These are phyloP conservation scores for Indri indri DNA, from an alignment of 2,113 vertebrate genomes.

Conservation along the genomic window DNA sequence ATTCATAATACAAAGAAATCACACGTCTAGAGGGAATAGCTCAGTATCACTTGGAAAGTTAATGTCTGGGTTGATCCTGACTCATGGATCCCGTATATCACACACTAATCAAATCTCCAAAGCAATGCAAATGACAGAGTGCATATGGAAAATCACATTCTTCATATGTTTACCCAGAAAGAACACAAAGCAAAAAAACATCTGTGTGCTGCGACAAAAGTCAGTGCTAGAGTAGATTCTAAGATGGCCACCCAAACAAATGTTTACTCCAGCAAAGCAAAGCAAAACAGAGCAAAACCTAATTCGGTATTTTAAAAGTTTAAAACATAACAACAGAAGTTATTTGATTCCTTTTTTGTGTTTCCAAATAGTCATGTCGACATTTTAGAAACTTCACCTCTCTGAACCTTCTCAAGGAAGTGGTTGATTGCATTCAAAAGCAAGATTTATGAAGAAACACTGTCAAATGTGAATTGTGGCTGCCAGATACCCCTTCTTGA, in stretches of 20 bases:
- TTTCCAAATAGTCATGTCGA: slow-evolving; percentile 37
- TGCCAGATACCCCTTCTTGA: neutral
- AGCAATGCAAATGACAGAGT: slow-evolving; percentile 48
- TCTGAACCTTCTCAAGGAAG: slow-evolving; percentile 19
- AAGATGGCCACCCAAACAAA: slow-evolving; percentile 56
- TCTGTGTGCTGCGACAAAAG: slow-evolving; percentile 6
- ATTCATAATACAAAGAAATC: neutral
- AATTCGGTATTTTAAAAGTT: slow-evolving; percentile 35
- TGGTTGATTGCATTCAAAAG: neutral
- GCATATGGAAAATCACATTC: slow-evolving; percentile 40
- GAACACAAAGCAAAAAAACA: slow-evolving; percentile 38
- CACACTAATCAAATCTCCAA: slow-evolving; percentile 20
- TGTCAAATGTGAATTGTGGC: neutral
- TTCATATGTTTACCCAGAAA: slow-evolving; percentile 25
- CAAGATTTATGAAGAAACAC: neutral
- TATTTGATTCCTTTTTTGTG: slow-evolving; percentile 26
- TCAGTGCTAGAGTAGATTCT: neutral
- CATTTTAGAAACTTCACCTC: slow-evolving; percentile 12
- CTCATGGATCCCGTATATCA: neutral
- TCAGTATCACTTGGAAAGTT: neutral
- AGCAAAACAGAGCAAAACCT: slow-evolving; percentile 39
- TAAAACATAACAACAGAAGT: neutral
- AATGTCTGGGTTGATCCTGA: neutral
- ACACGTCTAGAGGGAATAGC: neutral
- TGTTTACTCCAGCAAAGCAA: slow-evolving; percentile 50